Percentiles rank a stretch among this genome's conserved stretches.
Evolutionary conservation across 2,113 vertebrate species (phyloP).

Genomic region (Podarcis cretensis): DNA sequence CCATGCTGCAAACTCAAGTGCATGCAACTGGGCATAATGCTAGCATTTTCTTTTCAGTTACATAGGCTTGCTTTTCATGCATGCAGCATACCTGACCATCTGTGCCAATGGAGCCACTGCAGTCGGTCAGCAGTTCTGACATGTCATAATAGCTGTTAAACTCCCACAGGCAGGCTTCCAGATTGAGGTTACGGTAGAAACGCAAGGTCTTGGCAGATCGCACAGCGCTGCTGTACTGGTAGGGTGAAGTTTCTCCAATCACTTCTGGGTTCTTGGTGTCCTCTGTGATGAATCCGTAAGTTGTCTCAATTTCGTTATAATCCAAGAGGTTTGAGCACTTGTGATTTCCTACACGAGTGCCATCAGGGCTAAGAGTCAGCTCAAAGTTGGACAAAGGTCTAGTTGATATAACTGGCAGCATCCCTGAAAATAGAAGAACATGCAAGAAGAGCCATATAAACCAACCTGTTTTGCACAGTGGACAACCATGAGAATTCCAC

Average conservation of each 20-base stretch:
- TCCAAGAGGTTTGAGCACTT: conserved; percentile 87
- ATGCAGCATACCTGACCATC: conserved; percentile 77
- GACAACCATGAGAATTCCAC: neutral
- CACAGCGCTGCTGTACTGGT: conserved; percentile 77
- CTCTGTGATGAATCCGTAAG: conserved; percentile 82
- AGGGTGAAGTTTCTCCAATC: conserved; percentile 81
- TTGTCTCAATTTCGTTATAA: conserved; percentile 84
- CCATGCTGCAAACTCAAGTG: neutral
- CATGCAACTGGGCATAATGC: neutral
- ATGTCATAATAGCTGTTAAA: conserved; percentile 81
- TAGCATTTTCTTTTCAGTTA: neutral
- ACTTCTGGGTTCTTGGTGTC: conserved; percentile 80
- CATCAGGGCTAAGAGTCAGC: conserved; percentile 83
- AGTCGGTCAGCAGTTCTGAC: conserved; percentile 80
- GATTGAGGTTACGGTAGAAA: conserved; percentile 84
- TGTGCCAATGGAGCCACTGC: conserved; percentile 78
- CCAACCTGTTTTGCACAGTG: neutral
- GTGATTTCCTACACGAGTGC: conserved; percentile 83
- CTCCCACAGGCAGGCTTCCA: conserved; percentile 83
- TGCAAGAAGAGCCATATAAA: neutral
- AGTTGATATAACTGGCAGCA: conserved; percentile 86
- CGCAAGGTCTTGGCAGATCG: conserved; percentile 76
- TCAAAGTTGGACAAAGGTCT: conserved; percentile 83
- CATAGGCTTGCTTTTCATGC: neutral
- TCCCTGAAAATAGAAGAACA: conserved; percentile 69